phyloP scores from a whole-genome alignment of 2,888 invertebrate species.

The Eudasyphora cyanicolor region DNA sequence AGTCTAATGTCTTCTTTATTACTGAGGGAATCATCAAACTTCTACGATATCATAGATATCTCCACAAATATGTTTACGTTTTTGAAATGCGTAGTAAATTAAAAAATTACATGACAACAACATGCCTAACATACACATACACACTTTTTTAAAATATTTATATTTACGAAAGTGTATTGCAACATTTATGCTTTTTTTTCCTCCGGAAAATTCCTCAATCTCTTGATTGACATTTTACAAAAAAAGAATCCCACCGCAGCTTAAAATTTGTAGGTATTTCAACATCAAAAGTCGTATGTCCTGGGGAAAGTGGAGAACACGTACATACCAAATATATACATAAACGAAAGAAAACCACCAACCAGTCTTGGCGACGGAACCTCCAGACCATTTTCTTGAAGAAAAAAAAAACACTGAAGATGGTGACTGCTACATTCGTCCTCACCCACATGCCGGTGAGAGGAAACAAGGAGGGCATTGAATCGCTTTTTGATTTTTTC shows the following conservation, averaged over 20 bases:
- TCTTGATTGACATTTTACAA: constrained; percentile 49
- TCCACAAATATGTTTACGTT: not conserved
- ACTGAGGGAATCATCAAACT: not conserved
- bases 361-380: not conserved
- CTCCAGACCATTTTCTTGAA: not conserved
- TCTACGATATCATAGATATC: not conserved
- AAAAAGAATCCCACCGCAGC: constrained; percentile 29
- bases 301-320: not conserved
- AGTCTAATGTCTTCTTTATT: too few relatives aligned
- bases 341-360: too few relatives aligned
- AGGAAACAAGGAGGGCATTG: constrained; percentile 3
- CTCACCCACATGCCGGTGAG: too few relatives aligned
- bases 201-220: constrained; percentile 38
- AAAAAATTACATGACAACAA: not conserved
- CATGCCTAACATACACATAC: not conserved
- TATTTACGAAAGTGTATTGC: not conserved
- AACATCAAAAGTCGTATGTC: constrained; percentile 9
- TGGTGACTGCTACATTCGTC: not conserved
- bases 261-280: not conserved
- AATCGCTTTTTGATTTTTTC: constrained; percentile 6
- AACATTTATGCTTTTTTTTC: constrained; percentile 2
- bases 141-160: too few relatives aligned
- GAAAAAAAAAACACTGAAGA: not conserved
- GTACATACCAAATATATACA: not conserved
- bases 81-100: not conserved